phyloP scores from a whole-genome alignment of 2,888 invertebrate species.

The Andrena minutula region DNA sequence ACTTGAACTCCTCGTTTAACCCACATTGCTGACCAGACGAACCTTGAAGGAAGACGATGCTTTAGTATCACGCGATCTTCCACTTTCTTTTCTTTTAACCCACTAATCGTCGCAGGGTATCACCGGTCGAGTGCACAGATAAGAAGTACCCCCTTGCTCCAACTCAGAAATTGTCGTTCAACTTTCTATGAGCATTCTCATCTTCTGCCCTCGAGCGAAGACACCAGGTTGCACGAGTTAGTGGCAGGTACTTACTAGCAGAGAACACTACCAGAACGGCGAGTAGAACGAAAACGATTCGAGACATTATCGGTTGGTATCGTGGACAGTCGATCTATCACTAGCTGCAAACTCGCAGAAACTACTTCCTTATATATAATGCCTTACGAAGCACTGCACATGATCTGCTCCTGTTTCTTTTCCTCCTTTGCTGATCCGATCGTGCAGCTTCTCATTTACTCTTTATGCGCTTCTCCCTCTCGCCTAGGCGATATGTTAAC shows the following conservation, averaged over 20 bases:
- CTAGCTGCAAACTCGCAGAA: too few relatives aligned
- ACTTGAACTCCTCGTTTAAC: constrained; percentile 27
- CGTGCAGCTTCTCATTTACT: too few relatives aligned
- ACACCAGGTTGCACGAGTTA: neutral
- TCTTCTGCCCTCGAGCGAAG: neutral
- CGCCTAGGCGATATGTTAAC: too few relatives aligned
- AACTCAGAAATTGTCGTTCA: neutral
- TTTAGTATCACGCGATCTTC: neutral
- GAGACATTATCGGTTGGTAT: too few relatives aligned
- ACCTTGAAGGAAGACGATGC: constrained; percentile 17
- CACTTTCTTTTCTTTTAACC: neutral
- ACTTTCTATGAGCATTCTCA: neutral
- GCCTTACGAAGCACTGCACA: too few relatives aligned
- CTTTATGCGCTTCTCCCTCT: too few relatives aligned
- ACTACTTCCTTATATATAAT: too few relatives aligned
- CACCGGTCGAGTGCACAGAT: neutral
- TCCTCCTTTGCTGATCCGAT: too few relatives aligned
- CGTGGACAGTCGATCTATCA: too few relatives aligned
- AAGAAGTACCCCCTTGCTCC: too few relatives aligned
- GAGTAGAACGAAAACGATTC: too few relatives aligned
- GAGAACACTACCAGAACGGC: constrained; percentile 26
- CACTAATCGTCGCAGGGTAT: neutral
- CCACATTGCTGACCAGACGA: constrained; percentile 35
- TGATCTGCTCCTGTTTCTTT: too few relatives aligned
- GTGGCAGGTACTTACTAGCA: constrained; percentile 33